Evolutionary conservation across 2,797 vertebrate species (phyloP), one percentile per base, ranked within the genome.

Genomic region (Xerus rutilus): DNA sequence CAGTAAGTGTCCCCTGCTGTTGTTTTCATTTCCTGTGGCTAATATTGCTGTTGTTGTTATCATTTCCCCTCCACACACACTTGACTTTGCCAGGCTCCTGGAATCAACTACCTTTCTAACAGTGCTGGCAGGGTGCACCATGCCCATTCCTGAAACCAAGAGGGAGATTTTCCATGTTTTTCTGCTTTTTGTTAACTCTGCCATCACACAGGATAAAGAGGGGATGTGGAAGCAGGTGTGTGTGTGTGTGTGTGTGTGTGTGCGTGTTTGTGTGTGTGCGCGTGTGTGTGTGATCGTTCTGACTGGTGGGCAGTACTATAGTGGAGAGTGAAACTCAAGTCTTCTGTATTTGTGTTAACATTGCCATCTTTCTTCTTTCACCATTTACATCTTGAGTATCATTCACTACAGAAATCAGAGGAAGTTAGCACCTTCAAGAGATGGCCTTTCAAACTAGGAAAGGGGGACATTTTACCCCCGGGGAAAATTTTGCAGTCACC

Each of bases 311-410:
- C 74, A 52, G 35, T 96, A 15, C 54, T 85, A 2, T n/a, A 62
- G 20, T 76, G 70, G 87, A 87, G 81, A 88, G 47, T 25, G 13
- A 89, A 77, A 86, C 9, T 45, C 67, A 70, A 67, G 54, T 72
- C 72, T 89, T 96, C 64, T 77, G 43, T 84, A 85, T 91, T 92
- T 94, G 67, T 67, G 62, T 88, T 94, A 91, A 89, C 39, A 54
- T n/a, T 62, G 21, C 70, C 86, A 30, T 91, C 62, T 90, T 86
- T 82, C 62, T 85, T 23, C 84, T 79, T 57, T 85, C 39, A 49
- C 73, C 21, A n/a, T 86, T 78, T 95, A 87, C 87, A 78, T 65
- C 43, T 95, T 47, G 43, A 82, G 72, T 62, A 83, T 59, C 62
- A 73, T 86, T 86, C 7, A 12, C 73, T 88, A 20, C 30, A 93